phyloP scores from a whole-genome alignment of 2,113 vertebrate species.

The Morone saxatilis region DNA sequence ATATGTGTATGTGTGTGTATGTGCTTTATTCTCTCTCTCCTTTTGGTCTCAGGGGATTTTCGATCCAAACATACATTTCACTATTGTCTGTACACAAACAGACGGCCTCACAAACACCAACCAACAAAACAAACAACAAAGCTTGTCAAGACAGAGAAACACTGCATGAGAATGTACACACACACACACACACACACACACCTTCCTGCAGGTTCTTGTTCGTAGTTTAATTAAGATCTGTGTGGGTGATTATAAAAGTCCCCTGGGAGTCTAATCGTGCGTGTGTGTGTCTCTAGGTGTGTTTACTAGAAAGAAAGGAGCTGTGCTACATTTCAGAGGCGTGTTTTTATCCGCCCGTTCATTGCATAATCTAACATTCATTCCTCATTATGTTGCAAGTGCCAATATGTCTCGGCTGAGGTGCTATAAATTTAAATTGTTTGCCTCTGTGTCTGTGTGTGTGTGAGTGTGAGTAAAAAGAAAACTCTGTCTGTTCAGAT shows the following conservation, averaged over 20 bases:
- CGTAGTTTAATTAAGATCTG: conserved; percentile 61
- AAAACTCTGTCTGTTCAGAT: neutral
- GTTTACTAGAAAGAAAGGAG: conserved; percentile 1
- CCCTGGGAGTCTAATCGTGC: conserved; percentile 17
- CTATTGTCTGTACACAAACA: neutral
- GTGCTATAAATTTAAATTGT: neutral
- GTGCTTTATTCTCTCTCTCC: neutral
- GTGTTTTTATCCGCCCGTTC: conserved; percentile 37
- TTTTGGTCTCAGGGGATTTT: conserved; percentile 29
- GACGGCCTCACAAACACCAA: conserved; percentile 24
- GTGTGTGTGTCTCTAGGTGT: conserved; percentile 38
- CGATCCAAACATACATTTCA: neutral
- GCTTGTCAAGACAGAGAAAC: conserved; percentile 27
- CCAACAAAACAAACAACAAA: conserved; percentile 37
- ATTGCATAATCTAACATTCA: conserved; percentile 56
- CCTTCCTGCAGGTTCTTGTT: conserved; percentile 59
- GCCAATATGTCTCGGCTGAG: neutral
- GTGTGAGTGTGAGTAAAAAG: neutral
- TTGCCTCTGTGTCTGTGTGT: neutral
- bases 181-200: conserved; percentile 15
- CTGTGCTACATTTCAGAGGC: conserved; percentile 23
- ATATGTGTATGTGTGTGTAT: neutral
- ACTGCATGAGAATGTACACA: conserved; percentile 11
- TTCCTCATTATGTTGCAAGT: conserved; percentile 44
- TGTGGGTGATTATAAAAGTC: conserved; percentile 51